Conservation (phyloP, 2,888 invertebrate genomes). For the Campaea margaritaria region DNA sequence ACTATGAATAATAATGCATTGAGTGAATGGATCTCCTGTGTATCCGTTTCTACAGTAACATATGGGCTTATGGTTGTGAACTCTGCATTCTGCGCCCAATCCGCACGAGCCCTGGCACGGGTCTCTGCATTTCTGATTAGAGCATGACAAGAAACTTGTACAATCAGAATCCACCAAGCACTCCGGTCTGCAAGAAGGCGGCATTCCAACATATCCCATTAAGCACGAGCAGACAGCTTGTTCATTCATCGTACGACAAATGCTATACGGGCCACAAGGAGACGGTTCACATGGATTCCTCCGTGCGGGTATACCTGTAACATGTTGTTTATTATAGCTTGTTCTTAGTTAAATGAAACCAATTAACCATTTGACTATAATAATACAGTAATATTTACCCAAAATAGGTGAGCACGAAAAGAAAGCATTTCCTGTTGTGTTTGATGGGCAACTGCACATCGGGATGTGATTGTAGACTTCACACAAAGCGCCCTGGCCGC, state of each 20-base stretch:
- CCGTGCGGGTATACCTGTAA: conserved; percentile 57
- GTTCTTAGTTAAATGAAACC: no score
- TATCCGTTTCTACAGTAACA: conserved; percentile 90
- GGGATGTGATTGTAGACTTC: conserved; percentile 89
- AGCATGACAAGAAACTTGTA: conserved; percentile 89
- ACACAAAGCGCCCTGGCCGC: conserved; percentile 90
- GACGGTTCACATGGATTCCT: conserved; percentile 87
- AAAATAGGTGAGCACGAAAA: conserved; percentile 83
- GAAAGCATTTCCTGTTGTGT: conserved; percentile 90
- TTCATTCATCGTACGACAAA: conserved; percentile 85
- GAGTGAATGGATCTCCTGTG: conserved; percentile 92
- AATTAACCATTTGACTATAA: background rate
- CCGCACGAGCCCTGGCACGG: conserved; percentile 94
- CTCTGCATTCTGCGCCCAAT: conserved; percentile 90
- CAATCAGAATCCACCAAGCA: conserved; percentile 94
- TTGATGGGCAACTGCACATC: conserved; percentile 87
- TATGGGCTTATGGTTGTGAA: conserved; percentile 93
- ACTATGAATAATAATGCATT: conserved; percentile 79
- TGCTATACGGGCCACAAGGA: conserved; percentile 92
- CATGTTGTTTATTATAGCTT: background rate
- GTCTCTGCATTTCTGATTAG: conserved; percentile 91
- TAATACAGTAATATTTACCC: conserved; percentile 65
- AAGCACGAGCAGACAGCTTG: conserved; percentile 90
- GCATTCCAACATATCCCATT: conserved; percentile 90
- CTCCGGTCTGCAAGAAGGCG: conserved; percentile 92